Evolutionary conservation across 2,888 invertebrate species (phyloP), one percentile per base, ranked within the genome.

Genomic region (Hydroisotoma schaefferi): DNA sequence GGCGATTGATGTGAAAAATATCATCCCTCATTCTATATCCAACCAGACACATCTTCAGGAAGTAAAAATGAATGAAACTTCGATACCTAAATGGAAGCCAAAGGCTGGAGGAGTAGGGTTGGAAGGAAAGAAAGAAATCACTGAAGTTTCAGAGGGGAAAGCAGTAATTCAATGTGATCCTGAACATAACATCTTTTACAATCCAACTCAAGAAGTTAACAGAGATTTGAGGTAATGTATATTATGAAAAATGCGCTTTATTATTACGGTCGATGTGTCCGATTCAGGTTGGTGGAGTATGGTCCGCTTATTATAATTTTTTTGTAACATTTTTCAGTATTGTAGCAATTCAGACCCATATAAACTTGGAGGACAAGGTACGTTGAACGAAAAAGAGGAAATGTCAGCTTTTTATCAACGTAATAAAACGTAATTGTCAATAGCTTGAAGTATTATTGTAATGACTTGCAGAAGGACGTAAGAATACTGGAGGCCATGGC

Each of bases 171-270:
- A 55, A n/a, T 61, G 55, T 53, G 62, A 61, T 20, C 48, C 54
- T 28, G 55, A 58, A n/a, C 38, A 55, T 2, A 68, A 64, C 5
- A 68, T 98, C 0, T 99, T 99, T 78, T 99, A 99, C 76, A 99
- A 99, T 79, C 92, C 97, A 0, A 98, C 98, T 1, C 95, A 97
- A 78, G 94, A 99, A 77, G 99, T 99, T 75, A 99, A 99, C 77
- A 82, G 99, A 67, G 99, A 99, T 79, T 79, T 99, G 52, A 88
- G 86, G 80, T 80, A 67, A 23, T n/a, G 40, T 40, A 33, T 10
- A 10, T 33, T 15, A 6, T 33, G 33, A 15, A 10, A 15, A 15
- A 10, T 33, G 33, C 8, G 33, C 8, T 33, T 33, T 15, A 33
- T 6, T n/a, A n/a, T n/a, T n/a, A n/a, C n/a, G n/a, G n/a, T n/a